These are phyloP conservation scores for Ennomos quercinarius DNA, from an alignment of 2,888 invertebrate species.

Conservation along the genomic window DNA sequence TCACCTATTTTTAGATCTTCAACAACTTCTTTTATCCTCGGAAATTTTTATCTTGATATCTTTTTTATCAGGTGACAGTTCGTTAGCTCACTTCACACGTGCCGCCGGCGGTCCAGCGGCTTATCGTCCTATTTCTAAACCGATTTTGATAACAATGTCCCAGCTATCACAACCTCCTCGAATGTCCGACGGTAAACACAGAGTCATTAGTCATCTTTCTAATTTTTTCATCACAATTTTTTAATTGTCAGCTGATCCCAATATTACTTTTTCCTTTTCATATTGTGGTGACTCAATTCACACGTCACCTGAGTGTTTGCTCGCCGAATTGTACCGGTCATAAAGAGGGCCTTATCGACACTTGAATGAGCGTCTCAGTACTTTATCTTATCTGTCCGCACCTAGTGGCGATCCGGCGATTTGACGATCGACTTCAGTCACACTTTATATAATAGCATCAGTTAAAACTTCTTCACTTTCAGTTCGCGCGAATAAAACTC, in stretches of 20 bases:
- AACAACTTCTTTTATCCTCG: slow-evolving; percentile 72
- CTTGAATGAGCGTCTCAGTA: slow-evolving; percentile 76
- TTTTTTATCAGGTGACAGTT: slow-evolving; percentile 69
- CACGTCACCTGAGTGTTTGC: slow-evolving; percentile 63
- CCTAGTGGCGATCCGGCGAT: slow-evolving; percentile 76
- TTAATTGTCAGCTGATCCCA: slow-evolving; percentile 40
- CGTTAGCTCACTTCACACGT: slow-evolving; percentile 77
- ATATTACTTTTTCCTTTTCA: slow-evolving; percentile 82
- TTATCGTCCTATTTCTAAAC: slow-evolving; percentile 75
- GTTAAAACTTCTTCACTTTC: slow-evolving; percentile 70
- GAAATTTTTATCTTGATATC: slow-evolving; percentile 75
- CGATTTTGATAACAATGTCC: slow-evolving; percentile 72
- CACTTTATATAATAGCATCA: slow-evolving; percentile 61
- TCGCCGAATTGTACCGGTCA: slow-evolving; percentile 72
- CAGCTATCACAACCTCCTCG: slow-evolving; percentile 64
- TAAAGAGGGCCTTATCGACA: slow-evolving; percentile 76
- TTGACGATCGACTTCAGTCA: slow-evolving; percentile 62
- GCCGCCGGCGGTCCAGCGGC: slow-evolving; percentile 81
- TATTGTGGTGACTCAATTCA: slow-evolving; percentile 62
- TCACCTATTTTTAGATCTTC: slow-evolving; percentile 84
- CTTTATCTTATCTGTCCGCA: slow-evolving; percentile 79
- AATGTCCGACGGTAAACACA: slow-evolving; percentile 75
- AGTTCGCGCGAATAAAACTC: slow-evolving; percentile 58
- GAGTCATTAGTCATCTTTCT: slow-evolving; percentile 68
- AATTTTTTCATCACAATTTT: slow-evolving; percentile 62